Conservation (phyloP, 2,113 vertebrate genomes). For the Vulpes vulpes region DNA sequence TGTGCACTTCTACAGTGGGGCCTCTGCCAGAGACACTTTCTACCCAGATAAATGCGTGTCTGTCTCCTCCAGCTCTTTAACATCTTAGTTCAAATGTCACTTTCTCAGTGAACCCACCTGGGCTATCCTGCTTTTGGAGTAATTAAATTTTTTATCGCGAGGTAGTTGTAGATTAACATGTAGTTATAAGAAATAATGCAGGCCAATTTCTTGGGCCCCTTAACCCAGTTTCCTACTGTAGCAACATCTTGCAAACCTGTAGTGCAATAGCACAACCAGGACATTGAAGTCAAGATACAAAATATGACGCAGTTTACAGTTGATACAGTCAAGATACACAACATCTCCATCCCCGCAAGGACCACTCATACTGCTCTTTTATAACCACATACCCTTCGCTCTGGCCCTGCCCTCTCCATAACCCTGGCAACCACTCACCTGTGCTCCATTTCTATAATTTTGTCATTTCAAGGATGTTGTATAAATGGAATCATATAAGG, state of each 20-base stretch:
- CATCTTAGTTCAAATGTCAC: background rate
- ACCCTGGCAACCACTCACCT: background rate
- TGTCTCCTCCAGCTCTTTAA: background rate
- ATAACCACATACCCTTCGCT: background rate
- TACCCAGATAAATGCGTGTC: background rate
- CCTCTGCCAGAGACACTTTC: background rate
- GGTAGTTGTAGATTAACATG: background rate
- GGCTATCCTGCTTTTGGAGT: background rate
- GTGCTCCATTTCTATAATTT: background rate
- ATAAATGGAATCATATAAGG: background rate
- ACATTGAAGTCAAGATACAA: background rate
- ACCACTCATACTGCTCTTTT: background rate
- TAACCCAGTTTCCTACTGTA: background rate
- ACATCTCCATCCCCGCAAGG: background rate
- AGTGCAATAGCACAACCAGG: background rate
- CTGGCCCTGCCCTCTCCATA: background rate
- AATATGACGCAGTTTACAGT: background rate
- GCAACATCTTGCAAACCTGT: background rate
- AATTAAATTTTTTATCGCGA: background rate
- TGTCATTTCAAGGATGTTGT: conserved; percentile 19
- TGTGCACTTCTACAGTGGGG: background rate
- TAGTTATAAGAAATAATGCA: background rate
- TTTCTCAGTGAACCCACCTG: background rate
- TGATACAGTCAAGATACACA: background rate
- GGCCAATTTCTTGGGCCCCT: background rate